These are phyloP conservation scores for Chiroxiphia lanceolata DNA, from an alignment of 2,797 vertebrate genomes.

Conservation along the genomic window DNA sequence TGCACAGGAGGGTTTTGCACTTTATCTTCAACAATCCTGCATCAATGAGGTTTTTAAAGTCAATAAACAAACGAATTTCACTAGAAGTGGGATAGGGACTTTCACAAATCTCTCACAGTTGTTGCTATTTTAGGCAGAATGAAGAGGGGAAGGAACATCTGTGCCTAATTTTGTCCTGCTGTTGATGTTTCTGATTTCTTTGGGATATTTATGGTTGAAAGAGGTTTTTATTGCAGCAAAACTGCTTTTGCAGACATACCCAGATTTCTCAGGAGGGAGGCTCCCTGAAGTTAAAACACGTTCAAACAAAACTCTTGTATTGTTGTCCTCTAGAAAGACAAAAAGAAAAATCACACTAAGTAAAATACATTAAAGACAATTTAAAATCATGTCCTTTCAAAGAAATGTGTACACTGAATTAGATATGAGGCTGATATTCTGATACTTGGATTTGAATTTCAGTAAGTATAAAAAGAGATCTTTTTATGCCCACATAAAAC, in stretches of 20 bases:
- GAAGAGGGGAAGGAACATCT: neutral
- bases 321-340: slow-evolving; percentile 92
- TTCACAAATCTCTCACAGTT: neutral
- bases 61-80: neutral
- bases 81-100: neutral
- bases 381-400: neutral
- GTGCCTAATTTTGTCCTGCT: neutral
- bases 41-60: neutral
- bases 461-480: neutral
- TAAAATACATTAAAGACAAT: slow-evolving; percentile 20
- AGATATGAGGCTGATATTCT: neutral
- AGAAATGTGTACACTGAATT: neutral
- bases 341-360: slow-evolving; percentile 39
- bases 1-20: neutral
- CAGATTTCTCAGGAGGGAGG: slow-evolving; percentile 96
- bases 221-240: neutral
- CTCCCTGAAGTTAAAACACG: slow-evolving; percentile 98
- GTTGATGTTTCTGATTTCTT: neutral
- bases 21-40: neutral
- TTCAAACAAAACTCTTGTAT: slow-evolving; percentile 98
- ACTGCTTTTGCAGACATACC: slow-evolving; percentile 78
- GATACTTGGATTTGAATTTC: neutral
- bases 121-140: neutral
- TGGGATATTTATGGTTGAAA: neutral
- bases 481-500: neutral